Conservation (phyloP, 1,140 invertebrate genomes). For the Sitophilus oryzae region DNA sequence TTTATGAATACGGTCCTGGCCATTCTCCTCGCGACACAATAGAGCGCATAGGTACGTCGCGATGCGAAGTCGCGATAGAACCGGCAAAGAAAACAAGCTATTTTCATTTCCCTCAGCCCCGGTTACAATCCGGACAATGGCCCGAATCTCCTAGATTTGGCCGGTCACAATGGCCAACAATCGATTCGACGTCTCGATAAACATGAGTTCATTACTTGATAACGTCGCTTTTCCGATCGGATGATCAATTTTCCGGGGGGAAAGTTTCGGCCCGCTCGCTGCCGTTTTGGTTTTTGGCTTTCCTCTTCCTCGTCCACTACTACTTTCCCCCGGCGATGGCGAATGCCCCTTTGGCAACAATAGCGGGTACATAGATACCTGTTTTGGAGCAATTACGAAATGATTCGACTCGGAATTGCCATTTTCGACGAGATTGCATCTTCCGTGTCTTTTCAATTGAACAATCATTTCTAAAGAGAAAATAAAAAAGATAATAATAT, state of each 20-base stretch:
- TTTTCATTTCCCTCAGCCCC: slow-evolving; percentile 33
- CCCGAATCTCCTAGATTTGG: slow-evolving; percentile 30
- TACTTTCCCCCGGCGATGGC: background rate
- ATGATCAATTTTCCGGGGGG: slow-evolving; percentile 22
- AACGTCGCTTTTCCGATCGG: slow-evolving; percentile 28
- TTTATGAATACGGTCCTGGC: background rate
- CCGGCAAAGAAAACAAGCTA: slow-evolving; percentile 29
- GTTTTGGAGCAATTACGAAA: background rate
- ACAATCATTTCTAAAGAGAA: too few species aligned
- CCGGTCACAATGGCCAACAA: slow-evolving; percentile 36
- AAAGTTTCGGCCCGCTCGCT: background rate
- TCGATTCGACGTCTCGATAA: slow-evolving; percentile 35
- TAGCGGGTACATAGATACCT: background rate
- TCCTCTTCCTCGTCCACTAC: background rate
- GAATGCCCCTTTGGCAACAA: background rate
- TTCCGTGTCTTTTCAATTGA: too few species aligned
- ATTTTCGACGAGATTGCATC: too few species aligned
- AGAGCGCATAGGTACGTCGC: slow-evolving; percentile 4
- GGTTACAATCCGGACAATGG: slow-evolving; percentile 25
- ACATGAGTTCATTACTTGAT: slow-evolving; percentile 38
- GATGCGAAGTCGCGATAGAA: slow-evolving; percentile 22
- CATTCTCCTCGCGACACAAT: background rate
- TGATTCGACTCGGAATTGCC: too few species aligned
- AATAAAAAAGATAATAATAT: too few species aligned
- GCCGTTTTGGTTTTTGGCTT: too few species aligned